A percentile compares a stretch with the other conserved stretches of the same genome.
Evolutionary conservation across 1,140 invertebrate species (phyloP).

Genomic region (Aethina tumida): DNA sequence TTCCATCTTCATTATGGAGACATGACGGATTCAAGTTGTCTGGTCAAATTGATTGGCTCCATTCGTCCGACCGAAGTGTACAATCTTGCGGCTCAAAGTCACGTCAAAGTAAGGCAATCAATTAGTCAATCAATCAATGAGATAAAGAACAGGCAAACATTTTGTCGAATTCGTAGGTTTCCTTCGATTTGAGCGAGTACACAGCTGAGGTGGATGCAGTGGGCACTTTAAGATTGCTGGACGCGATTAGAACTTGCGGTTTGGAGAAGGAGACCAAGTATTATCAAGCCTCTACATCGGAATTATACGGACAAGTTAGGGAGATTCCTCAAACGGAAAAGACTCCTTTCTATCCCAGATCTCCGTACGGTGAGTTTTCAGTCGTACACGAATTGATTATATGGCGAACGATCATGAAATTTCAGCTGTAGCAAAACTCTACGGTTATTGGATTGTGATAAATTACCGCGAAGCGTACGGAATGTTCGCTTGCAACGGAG

Average conservation of each 20-base stretch:
- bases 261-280: constrained; percentile 80
- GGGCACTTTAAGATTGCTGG: constrained; percentile 89
- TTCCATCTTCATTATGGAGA: constrained; percentile 99
- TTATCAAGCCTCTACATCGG: constrained; percentile 98
- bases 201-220: constrained; percentile 98
- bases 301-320: constrained; percentile 94
- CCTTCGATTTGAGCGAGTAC: constrained; percentile 96
- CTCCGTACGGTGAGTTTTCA: constrained; percentile 84
- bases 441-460: constrained; percentile 97
- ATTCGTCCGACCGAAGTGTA: constrained; percentile 92
- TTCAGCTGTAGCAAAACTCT: constrained; percentile 94
- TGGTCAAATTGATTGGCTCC: constrained; percentile 84
- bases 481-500: constrained; percentile 98
- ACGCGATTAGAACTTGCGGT: constrained; percentile 90
- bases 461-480: constrained; percentile 98
- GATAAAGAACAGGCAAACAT: no score
- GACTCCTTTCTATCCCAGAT: constrained; percentile 97
- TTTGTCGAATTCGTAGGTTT: no score
- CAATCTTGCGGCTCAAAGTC: constrained; percentile 98
- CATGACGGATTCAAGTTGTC: constrained; percentile 94
- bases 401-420: constrained; percentile 14
- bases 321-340: constrained; percentile 96
- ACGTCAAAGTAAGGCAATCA: constrained; percentile 99
- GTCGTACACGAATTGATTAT: neutral
- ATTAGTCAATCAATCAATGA: no score